A percentile compares a stretch with the other conserved stretches of the same genome.
phyloP scores from a whole-genome alignment of 2,888 invertebrate genomes.

The Drosophila nr. fundita region DNA sequence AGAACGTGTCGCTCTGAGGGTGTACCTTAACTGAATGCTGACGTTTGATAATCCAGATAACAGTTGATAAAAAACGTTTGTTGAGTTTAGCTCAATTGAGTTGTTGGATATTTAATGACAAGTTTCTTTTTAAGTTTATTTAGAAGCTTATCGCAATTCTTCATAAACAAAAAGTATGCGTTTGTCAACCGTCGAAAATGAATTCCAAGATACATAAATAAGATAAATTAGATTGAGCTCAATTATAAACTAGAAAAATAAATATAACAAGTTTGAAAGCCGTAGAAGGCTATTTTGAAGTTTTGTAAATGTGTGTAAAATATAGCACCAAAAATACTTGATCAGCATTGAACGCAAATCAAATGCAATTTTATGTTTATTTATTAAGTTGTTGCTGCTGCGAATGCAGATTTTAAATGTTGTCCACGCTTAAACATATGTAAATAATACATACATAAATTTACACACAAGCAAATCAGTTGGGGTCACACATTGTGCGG shows the following conservation, averaged over 20 bases:
- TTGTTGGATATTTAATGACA: constrained; percentile 3
- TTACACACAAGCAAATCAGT: neutral
- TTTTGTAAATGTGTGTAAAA: neutral
- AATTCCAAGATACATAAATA: neutral
- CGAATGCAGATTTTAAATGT: neutral
- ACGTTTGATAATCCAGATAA: constrained; percentile 37
- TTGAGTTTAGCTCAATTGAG: constrained; percentile 22
- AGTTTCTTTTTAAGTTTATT: constrained; percentile 3
- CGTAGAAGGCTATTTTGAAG: neutral
- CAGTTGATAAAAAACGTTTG: constrained; percentile 9
- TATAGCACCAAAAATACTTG: neutral
- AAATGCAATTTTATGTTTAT: neutral
- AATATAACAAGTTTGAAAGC: neutral
- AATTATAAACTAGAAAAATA: neutral
- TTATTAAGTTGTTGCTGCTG: neutral
- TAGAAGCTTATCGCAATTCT: constrained; percentile 11
- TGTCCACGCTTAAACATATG: neutral
- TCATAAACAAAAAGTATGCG: neutral
- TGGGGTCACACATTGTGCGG: neutral
- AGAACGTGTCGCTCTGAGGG: constrained; percentile 29
- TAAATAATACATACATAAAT: neutral
- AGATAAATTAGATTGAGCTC: neutral
- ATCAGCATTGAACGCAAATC: neutral
- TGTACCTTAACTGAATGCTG: constrained; percentile 56
- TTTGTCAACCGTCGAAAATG: neutral